Conservation (phyloP, 2,113 vertebrate species). For the Sus scrofa region T2T-Sscrofa CM000816.6:78536501-78537000, state of each 20-base stretch:
- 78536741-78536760: not conserved
- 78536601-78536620: not conserved
- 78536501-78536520: not conserved
- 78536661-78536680: not conserved
- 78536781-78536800: not conserved
- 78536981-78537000: not conserved
- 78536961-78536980: not conserved
- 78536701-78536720: not conserved
- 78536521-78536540: not conserved
- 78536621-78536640: not conserved
- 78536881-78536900: not conserved
- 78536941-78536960: not conserved
- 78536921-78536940: not conserved
- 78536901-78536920: not conserved
- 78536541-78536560: not conserved
- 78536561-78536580: not conserved
- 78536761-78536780: not conserved
- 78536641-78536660: not conserved
- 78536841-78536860: not conserved
- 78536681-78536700: not conserved
- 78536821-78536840: not conserved
- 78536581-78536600: not conserved
- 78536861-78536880: not conserved
- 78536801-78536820: not conserved
- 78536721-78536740: not conserved